phyloP scores from a whole-genome alignment of 2,797 vertebrate genomes.

The Chelidonichthys spinosus region DNA sequence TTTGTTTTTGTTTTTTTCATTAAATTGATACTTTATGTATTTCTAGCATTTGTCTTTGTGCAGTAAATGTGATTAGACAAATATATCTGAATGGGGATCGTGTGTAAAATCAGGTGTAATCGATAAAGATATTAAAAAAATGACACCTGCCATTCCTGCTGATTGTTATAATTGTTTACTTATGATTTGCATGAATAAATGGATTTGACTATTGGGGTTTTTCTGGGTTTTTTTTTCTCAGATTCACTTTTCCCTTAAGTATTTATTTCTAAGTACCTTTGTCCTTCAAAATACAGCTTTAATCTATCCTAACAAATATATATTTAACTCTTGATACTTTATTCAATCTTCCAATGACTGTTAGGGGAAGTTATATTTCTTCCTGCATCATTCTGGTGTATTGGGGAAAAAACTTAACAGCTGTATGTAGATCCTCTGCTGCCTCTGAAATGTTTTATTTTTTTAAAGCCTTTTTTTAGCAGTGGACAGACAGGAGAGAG shows the following conservation, averaged over 20 bases:
- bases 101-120: conserved; percentile 44
- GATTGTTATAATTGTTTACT: conserved; percentile 61
- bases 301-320: conserved; percentile 46
- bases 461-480: too few relatives aligned
- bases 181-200: conserved; percentile 86
- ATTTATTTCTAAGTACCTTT: background rate
- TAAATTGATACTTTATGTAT: conserved; percentile 44
- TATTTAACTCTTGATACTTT: conserved; percentile 23
- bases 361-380: conserved; percentile 34
- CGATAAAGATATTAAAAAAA: conserved; percentile 49
- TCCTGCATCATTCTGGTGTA: conserved; percentile 26
- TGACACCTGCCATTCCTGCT: conserved; percentile 44
- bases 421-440: conserved; percentile 3
- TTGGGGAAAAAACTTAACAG: background rate
- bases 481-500: too few relatives aligned
- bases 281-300: conserved; percentile 33
- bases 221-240: conserved; percentile 22
- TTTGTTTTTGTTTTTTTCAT: conserved; percentile 39
- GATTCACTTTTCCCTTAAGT: background rate
- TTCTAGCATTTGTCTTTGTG: conserved; percentile 38
- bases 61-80: conserved; percentile 33
- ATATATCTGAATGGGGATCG: conserved; percentile 16
- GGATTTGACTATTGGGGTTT: conserved; percentile 66
- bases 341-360: conserved; percentile 34
- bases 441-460: conserved; percentile 12